A percentile compares a stretch with the other conserved stretches of the same genome.
phyloP scores from a whole-genome alignment of 2,797 vertebrate species.

The Tragelaphus eurycerus region DNA sequence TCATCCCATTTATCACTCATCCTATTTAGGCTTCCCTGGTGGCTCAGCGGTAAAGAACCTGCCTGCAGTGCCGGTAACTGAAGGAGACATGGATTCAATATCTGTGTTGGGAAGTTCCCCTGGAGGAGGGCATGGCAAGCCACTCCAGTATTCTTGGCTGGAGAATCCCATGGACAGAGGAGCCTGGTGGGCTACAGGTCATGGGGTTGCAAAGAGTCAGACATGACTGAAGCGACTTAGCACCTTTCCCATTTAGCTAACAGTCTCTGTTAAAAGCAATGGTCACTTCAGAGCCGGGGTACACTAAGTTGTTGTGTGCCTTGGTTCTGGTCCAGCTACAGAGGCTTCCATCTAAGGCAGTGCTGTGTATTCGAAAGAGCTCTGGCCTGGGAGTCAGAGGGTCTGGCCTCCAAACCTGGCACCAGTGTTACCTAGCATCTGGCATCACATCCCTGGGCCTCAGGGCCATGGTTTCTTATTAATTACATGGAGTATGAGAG shows the following conservation, averaged over 20 bases:
- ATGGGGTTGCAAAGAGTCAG: background rate
- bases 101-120: accelerated
- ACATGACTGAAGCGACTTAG: background rate
- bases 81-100: background rate
- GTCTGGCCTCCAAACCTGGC: background rate
- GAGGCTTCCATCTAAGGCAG: background rate
- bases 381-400: background rate
- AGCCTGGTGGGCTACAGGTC: background rate
- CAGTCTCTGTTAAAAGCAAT: background rate
- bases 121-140: background rate
- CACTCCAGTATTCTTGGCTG: background rate
- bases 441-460: background rate
- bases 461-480: background rate
- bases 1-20: background rate
- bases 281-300: background rate
- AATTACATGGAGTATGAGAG: background rate
- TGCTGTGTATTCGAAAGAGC: background rate
- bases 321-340: background rate
- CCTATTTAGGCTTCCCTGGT: background rate
- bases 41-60: background rate
- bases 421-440: background rate
- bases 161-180: background rate
- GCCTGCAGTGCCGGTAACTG: background rate
- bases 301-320: background rate
- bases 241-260: background rate